Evolutionary conservation across 2,797 vertebrate genomes (phyloP).

Genomic region (Lindbergichthys nudifrons): DNA sequence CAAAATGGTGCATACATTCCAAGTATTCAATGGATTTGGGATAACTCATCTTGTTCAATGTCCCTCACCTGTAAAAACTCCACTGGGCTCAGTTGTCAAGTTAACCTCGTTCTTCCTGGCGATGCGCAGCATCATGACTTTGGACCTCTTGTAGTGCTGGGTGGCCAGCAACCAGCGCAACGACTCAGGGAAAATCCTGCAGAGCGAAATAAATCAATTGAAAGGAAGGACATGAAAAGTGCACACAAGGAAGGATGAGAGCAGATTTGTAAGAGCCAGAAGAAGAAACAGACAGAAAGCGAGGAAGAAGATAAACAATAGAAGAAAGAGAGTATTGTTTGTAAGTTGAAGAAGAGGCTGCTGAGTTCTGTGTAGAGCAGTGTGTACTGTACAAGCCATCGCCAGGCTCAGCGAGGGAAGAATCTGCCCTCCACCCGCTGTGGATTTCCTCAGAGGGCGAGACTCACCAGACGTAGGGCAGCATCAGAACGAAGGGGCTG

Average conservation of each 20-base stretch:
- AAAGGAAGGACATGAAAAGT: conserved; percentile 13
- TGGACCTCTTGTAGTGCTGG: conserved; percentile 92
- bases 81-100: conserved; percentile 86
- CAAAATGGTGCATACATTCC: neutral
- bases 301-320: conserved; percentile 46
- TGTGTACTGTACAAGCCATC: conserved; percentile 74
- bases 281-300: conserved; percentile 26
- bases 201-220: neutral
- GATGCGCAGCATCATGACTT: conserved; percentile 91
- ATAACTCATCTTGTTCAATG: neutral
- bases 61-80: conserved; percentile 89
- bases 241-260: conserved; percentile 28
- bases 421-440: conserved; percentile 17
- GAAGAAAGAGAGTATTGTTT: conserved; percentile 77
- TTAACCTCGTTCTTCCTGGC: conserved; percentile 90
- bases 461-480: conserved; percentile 95
- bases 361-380: conserved; percentile 53
- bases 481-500: conserved; percentile 95
- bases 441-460: conserved; percentile 62
- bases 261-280: conserved; percentile 42
- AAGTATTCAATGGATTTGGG: neutral
- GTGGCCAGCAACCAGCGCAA: conserved; percentile 97
- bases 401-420: conserved; percentile 70
- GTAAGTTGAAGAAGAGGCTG: conserved; percentile 35
- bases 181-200: conserved; percentile 96